Evolutionary conservation across 2,113 vertebrate species (phyloP), one percentile per base, ranked within the genome.

Genomic region (Scomber scombrus): DNA sequence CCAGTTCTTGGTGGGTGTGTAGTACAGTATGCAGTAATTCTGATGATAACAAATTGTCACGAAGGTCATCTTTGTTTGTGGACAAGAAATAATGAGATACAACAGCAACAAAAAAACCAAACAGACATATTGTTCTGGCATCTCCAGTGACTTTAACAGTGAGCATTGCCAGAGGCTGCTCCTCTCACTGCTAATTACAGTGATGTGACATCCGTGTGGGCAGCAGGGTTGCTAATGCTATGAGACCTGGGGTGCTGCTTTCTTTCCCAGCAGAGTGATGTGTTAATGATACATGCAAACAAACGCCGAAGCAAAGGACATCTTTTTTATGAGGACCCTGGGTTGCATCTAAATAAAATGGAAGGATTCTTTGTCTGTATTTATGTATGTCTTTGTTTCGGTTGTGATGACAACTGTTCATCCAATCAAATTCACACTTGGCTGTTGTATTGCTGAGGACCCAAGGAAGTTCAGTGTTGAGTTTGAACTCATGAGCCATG

Each of bases 131-230:
- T 85, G 80, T 75, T 80, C 45, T 76, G 79, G 71, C 52, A 66
- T 84, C 52, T 78, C 19, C 49, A 18, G 63, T 81, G 86, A 78
- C 82, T 84, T 78, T 29, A 87, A 71, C 80, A 82, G 81, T 55
- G 67, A 84, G 55, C 70, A 52, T 23, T 63, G 85, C 88, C 74
- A 29, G 50, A 80, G 92, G 85, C 88, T 47, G 66, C 79, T 57
- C 61, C 75, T 87, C 80, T 86, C 66, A 14, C 86, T 63, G 88
- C 84, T 93, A 94, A 92, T 93, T 93, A 89, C 88, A 89, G 76
- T 57, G 75, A 73, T 80, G 85, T 90, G 89, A 88, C 92, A 82
- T 86, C 75, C 52, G 82, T 61, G 91, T 91, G 89, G 92, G 89
- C 71, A 85, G 85, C 18, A 43, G 56, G 89, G 91, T 91, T 58